Evolutionary conservation across 2,888 invertebrate species (phyloP).

Genomic region (Stenoptilia bipunctidactyla): DNA sequence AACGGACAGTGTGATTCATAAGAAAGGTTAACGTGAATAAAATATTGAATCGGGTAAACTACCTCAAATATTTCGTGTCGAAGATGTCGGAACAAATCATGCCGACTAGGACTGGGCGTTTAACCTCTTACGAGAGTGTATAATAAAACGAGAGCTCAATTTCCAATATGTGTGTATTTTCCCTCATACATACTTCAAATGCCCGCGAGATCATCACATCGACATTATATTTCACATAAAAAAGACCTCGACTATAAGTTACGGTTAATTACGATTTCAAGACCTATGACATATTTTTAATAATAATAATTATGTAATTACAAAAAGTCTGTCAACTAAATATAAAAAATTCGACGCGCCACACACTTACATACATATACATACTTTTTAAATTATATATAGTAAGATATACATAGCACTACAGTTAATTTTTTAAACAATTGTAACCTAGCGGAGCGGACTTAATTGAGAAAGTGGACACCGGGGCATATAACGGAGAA

Average conservation of each 20-base stretch:
- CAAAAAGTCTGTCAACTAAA: conserved; percentile 66
- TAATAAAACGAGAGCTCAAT: conserved; percentile 34
- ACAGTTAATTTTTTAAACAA: conserved; percentile 54
- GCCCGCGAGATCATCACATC: conserved; percentile 58
- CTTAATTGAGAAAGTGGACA: conserved; percentile 26
- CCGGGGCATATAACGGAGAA: conserved; percentile 19
- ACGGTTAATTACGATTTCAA: conserved; percentile 47
- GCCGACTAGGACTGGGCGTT: too few relatives aligned
- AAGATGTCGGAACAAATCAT: too few relatives aligned
- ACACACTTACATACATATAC: conserved; percentile 57
- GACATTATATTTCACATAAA: conserved; percentile 60
- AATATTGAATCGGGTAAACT: too few relatives aligned
- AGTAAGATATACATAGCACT: conserved; percentile 54
- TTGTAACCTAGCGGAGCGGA: conserved; percentile 37
- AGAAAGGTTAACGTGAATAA: too few relatives aligned
- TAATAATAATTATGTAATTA: conserved; percentile 61
- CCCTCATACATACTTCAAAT: conserved; percentile 33
- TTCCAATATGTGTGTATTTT: conserved; percentile 67
- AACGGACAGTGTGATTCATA: too few relatives aligned
- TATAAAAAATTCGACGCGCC: conserved; percentile 54
- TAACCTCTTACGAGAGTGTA: too few relatives aligned
- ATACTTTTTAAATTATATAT: conserved; percentile 35
- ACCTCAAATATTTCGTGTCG: too few relatives aligned
- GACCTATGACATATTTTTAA: conserved; percentile 49
- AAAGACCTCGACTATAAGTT: conserved; percentile 53